Conservation (phyloP, 2,113 vertebrate genomes). For the Neomonachus schauinslandi region DNA sequence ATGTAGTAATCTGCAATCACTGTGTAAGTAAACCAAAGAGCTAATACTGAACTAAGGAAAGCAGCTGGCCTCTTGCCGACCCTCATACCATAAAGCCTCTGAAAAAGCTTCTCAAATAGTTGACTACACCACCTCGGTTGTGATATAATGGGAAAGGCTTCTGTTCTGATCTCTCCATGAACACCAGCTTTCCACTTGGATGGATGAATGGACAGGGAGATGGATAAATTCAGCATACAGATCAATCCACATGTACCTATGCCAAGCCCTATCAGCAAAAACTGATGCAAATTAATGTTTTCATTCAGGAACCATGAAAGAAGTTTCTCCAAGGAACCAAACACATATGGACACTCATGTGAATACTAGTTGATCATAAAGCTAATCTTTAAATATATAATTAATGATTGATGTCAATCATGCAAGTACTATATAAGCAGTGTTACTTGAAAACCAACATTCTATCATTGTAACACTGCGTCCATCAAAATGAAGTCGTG, state of each 20-base stretch:
- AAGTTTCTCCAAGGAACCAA: not conserved
- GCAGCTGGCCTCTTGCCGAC: not conserved
- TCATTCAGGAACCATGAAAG: not conserved
- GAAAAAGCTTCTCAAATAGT: not conserved
- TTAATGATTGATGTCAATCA: not conserved
- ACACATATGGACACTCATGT: not conserved
- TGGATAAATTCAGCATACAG: not conserved
- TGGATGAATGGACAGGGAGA: not conserved
- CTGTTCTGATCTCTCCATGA: not conserved
- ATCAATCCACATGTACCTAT: not conserved
- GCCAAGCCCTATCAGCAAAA: not conserved
- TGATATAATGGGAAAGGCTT: not conserved
- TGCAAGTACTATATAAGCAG: not conserved
- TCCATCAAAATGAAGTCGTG: not conserved
- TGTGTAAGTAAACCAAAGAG: not conserved
- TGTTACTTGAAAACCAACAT: not conserved
- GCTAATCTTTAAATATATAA: conserved; percentile 20
- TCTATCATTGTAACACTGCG: not conserved
- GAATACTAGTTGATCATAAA: conserved; percentile 22
- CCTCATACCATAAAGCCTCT: not conserved
- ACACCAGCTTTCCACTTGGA: not conserved
- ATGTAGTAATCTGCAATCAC: not conserved
- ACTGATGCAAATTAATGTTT: not conserved
- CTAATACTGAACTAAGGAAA: not conserved
- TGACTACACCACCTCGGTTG: not conserved